Conservation (phyloP, 1,140 invertebrate species). For the Euura saliciscinereae region DNA sequence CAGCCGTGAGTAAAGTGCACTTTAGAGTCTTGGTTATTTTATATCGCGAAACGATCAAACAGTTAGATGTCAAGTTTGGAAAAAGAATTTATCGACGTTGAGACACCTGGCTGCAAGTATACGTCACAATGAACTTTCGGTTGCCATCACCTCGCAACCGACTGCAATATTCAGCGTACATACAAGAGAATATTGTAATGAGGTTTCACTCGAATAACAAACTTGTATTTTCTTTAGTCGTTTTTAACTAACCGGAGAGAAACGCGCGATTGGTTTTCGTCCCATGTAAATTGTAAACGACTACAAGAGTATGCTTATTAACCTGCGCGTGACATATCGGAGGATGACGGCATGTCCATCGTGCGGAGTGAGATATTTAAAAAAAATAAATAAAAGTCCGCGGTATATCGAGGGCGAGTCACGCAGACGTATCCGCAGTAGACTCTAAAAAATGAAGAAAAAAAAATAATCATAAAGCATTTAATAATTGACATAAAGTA, state of each 20-base stretch:
- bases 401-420: background rate
- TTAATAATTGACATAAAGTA: constrained; percentile 16
- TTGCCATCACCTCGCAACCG: too few species aligned
- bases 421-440: background rate
- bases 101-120: too few species aligned
- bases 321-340: background rate
- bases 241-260: background rate
- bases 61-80: too few species aligned
- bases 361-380: background rate
- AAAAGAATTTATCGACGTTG: too few species aligned
- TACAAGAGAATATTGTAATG: too few species aligned
- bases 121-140: too few species aligned
- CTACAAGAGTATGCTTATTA: background rate
- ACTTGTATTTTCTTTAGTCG: background rate
- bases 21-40: too few species aligned
- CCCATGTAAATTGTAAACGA: background rate
- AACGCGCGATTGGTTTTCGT: background rate
- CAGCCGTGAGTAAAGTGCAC: too few species aligned
- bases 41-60: too few species aligned
- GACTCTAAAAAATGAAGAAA: background rate
- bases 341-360: background rate
- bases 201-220: too few species aligned
- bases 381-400: background rate
- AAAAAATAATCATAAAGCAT: constrained; percentile 1
- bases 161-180: too few species aligned